Conservation (phyloP, 2,797 vertebrate species). For the Enteromius anoplus region DNA sequence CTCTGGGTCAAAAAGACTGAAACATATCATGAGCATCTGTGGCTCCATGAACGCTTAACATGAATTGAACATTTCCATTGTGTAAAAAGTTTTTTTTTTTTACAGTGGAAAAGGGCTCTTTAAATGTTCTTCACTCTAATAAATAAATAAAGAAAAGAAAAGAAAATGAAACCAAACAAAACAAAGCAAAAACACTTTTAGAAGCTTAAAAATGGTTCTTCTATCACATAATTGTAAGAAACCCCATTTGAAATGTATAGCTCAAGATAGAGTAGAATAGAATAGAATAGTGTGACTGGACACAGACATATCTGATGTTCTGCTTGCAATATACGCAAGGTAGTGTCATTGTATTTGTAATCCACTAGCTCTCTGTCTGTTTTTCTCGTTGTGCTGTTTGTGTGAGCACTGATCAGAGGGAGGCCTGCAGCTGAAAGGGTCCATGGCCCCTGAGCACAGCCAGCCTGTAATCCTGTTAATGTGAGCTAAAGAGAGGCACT, state of each 20-base stretch:
- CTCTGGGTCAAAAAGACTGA: not conserved
- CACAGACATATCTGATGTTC: not conserved
- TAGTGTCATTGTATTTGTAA: constrained; percentile 30
- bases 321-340: not conserved
- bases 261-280: not conserved
- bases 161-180: too few species aligned
- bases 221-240: not conserved
- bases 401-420: constrained; percentile 54
- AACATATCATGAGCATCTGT: not conserved
- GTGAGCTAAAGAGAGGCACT: constrained; percentile 59
- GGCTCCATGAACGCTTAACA: not conserved
- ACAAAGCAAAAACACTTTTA: not conserved
- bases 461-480: constrained; percentile 65
- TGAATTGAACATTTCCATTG: not conserved
- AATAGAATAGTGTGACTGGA: not conserved
- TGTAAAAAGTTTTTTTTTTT: not conserved
- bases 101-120: not conserved
- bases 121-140: not conserved
- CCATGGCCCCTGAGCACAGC: constrained; percentile 55
- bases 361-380: constrained; percentile 26
- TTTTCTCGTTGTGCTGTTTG: constrained; percentile 49
- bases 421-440: constrained; percentile 50
- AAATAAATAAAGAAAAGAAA: not conserved
- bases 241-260: not conserved
- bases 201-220: not conserved